Evolutionary conservation across 2,888 invertebrate genomes (phyloP), one percentile per base, ranked within the genome.

Genomic region (Cataglyphis rosenhaueri): DNA sequence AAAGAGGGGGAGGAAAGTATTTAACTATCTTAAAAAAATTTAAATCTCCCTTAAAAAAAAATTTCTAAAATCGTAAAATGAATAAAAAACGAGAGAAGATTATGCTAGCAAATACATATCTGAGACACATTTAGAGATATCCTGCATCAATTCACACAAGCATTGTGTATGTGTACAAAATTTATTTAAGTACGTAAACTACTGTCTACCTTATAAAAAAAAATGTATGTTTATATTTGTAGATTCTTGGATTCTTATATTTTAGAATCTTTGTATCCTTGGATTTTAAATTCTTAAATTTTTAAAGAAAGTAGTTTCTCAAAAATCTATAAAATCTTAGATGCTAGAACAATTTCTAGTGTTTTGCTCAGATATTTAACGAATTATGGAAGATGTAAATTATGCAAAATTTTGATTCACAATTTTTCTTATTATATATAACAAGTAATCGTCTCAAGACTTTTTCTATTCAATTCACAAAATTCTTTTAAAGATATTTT

Each of bases 401-500:
- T 48, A 21, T 61, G 44, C 21, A 12, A 71, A 65, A 84, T 18
- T 48, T 64, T 15, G n/a, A 62, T 48, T n/a, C 44, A 65, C 32
- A 68, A 66, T 48, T 62, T 32, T 71, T 55, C 57, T 32, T 71
- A 57, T 25, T 9, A 25, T 66, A 65, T 29, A 21, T 71, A 75
- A 88, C 55, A 76, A 84, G 73, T 81, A 57, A 75, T 12, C 18
- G 59, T 66, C 44, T 57, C 70, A 76, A 71, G 44, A 9, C 52
- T 82, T 68, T 65, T 61, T 29, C 29, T 21, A 48, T 70, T 25
- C 12, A 75, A 38, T 62, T 73, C 57, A 74, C 74, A 32, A 62
- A 79, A 61, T 70, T 68, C 59, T 21, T 41, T 78, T 78, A 55
- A 78, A 86, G 29, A 86, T 82, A 59, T 81, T 62, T 41, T 68